These are phyloP conservation scores for Tridacna gigas DNA, from an alignment of 2,888 invertebrate genomes.

Conservation along the genomic window DNA sequence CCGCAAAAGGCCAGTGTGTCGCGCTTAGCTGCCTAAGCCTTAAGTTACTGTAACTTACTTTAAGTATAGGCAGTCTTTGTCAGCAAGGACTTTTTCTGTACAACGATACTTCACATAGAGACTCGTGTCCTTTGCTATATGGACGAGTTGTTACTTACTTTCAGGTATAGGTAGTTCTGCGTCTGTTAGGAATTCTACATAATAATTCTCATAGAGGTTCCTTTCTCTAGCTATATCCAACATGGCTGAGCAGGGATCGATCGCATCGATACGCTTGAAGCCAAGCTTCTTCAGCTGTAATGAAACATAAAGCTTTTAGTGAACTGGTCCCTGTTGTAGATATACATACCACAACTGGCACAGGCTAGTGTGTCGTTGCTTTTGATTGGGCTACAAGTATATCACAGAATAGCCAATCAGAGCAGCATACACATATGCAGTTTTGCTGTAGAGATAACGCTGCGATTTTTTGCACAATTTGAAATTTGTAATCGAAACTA, in stretches of 20 bases:
- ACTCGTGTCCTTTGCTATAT: not conserved
- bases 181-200: conserved; percentile 24
- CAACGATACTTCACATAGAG: not conserved
- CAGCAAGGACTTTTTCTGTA: not conserved
- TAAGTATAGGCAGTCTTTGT: not conserved
- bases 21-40: no score
- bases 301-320: not conserved
- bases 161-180: conserved; percentile 20
- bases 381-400: no score
- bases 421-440: no score
- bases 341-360: no score
- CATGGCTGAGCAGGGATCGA: conserved; percentile 66
- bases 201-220: conserved; percentile 54
- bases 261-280: conserved; percentile 62
- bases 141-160: not conserved
- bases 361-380: no score
- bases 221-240: conserved; percentile 56
- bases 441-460: no score
- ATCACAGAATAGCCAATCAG: no score
- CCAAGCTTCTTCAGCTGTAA: conserved; percentile 55
- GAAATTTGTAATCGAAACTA: no score
- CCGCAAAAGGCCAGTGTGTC: no score
- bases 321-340: no score
- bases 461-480: no score
- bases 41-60: not conserved